Percentiles rank a stretch among this genome's conserved stretches.
These are phyloP conservation scores for Brachyistius frenatus DNA, from an alignment of 2,113 vertebrate species.

Conservation along the genomic window DNA sequence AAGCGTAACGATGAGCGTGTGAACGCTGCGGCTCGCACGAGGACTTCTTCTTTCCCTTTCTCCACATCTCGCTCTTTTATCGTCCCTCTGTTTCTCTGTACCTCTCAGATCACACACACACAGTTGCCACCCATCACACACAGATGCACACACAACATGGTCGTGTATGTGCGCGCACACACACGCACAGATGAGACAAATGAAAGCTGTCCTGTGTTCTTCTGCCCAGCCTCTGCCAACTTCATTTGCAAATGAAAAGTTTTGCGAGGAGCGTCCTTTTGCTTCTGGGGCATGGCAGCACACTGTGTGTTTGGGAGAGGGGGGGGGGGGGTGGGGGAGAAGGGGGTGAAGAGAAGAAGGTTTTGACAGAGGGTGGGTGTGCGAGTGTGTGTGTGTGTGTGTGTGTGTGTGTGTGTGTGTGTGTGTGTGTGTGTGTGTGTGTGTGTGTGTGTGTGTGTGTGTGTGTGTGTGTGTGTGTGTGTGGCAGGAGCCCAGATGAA, in stretches of 20 bases:
- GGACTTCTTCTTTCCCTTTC: constrained; percentile 16
- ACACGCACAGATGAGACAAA: constrained; percentile 60
- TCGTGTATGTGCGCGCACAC: constrained; percentile 1
- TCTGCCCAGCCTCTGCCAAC: constrained; percentile 78
- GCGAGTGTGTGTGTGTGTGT: constrained; percentile 67
- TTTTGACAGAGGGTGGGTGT: constrained; percentile 56
- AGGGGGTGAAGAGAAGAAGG: constrained; percentile 50
- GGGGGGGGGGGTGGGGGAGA: constrained; percentile 62
- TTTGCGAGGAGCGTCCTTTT: constrained; percentile 78
- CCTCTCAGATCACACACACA: constrained; percentile 50
- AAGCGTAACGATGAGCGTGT: neutral
- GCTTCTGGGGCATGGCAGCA: constrained; percentile 81
- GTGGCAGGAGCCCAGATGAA: constrained; percentile 89
- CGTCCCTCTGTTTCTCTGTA: constrained; percentile 14
- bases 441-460: constrained; percentile 65
- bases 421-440: constrained; percentile 75
- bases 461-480: constrained; percentile 75
- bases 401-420: constrained; percentile 72
- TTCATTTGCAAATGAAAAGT: constrained; percentile 89
- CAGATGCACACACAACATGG: constrained; percentile 18
- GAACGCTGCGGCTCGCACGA: constrained; percentile 12
- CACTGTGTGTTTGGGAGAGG: constrained; percentile 60
- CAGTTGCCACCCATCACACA: constrained; percentile 29
- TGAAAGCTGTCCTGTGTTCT: constrained; percentile 70
- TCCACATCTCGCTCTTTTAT: constrained; percentile 36